These are phyloP conservation scores for Loris lydekkerianus DNA, from an alignment of 2,797 vertebrate species.

Conservation along the genomic window DNA sequence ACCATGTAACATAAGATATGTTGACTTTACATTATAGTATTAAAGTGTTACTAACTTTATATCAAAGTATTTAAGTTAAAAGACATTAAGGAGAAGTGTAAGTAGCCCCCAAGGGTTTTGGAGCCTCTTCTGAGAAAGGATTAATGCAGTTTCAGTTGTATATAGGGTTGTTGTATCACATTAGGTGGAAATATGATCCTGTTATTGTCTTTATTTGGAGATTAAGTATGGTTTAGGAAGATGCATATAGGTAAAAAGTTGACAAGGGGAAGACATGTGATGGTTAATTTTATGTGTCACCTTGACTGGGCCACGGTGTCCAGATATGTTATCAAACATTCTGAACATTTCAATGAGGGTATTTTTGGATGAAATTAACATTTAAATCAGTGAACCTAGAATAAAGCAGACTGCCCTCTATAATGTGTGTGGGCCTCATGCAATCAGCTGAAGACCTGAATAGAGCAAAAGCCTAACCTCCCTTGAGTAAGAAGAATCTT, in stretches of 20 bases:
- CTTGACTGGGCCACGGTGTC: neutral
- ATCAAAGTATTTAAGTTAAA: constrained; percentile 15
- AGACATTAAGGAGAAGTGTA: neutral
- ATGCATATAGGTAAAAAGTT: neutral
- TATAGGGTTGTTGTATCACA: neutral
- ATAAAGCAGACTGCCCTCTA: neutral
- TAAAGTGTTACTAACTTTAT: neutral
- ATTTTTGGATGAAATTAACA: neutral
- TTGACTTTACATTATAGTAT: neutral
- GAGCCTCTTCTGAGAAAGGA: neutral
- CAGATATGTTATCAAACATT: neutral
- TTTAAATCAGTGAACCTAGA: neutral
- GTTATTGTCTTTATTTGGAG: neutral
- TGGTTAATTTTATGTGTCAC: neutral
- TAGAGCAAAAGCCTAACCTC: neutral
- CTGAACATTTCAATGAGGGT: neutral
- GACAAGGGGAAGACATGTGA: neutral
- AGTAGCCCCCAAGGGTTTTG: neutral
- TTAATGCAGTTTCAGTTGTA: neutral
- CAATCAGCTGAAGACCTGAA: neutral
- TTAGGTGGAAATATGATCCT: neutral
- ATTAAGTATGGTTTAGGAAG: constrained; percentile 42
- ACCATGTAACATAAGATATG: neutral
- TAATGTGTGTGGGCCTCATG: neutral
- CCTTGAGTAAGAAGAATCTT: neutral